Evolutionary conservation across 2,888 invertebrate species (phyloP), one percentile per base, ranked within the genome.

Genomic region (Leptinotarsa haldemani): DNA sequence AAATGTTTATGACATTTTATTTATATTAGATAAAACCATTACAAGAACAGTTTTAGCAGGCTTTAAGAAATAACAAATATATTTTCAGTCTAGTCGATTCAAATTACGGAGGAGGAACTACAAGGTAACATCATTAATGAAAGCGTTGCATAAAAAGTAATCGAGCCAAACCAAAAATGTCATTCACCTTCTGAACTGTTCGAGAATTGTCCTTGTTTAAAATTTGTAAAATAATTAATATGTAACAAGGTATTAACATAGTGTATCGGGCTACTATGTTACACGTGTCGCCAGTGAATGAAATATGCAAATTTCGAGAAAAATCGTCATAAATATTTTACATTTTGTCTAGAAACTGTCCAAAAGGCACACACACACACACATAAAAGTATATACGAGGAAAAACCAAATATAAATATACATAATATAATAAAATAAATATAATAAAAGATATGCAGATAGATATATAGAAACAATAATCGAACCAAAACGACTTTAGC

Each of bases 151-250:
- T 52, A 52, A 12, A 18, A 18, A 52, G 2, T 18, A 52, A 52
- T 52, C 18, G 9, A 52, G 18, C 9, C 52, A n/a, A 52, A 52
- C 52, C 52, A 52, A 56, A 61, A 61, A 61, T 30, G 61, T 61
- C 61, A 61, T 61, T 61, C 61, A 61, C 61, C 61, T 61, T 16
- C 30, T n/a, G 61, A 30, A 61, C n/a, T 61, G n/a, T 61, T 61
- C 30, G 4, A 12, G 61, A 22, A 56, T 22, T 56, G 61, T 40
- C 40, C 61, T 30, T 61, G 61, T 25, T 40, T 40, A 30, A 25
- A 30, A 61, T 61, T 40, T 61, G 61, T 61, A 16, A 30, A 61
- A 61, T 25, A 18, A 61, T 61, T 30, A 61, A 61, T 61, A 61
- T 61, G 25, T 30, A 61, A 30, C 61, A 61, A 16, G n/a, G 2